phyloP scores from a whole-genome alignment of 2,888 invertebrate species.

The Oasisia sp. region DNA sequence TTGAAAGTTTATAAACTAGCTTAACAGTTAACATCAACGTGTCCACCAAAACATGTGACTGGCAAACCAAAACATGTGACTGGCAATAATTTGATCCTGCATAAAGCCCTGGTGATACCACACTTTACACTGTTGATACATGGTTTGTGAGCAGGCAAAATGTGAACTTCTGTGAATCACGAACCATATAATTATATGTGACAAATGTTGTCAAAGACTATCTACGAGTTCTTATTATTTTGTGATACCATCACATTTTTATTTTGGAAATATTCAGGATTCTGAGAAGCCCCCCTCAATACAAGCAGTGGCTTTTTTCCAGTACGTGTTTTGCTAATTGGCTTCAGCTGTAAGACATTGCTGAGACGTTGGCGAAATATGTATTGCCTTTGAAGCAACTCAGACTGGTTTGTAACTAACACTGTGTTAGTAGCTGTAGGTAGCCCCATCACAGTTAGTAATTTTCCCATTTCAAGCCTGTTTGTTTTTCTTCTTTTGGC shows the following conservation, averaged over 20 bases:
- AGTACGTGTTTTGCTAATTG: neutral
- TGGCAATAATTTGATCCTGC: too few species aligned
- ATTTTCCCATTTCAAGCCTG: neutral
- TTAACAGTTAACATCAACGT: too few species aligned
- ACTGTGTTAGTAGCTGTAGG: neutral
- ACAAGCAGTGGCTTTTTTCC: neutral
- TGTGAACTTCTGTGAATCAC: neutral
- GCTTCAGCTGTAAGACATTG: constrained; percentile 13
- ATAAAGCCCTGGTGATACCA: too few species aligned
- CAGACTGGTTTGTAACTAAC: neutral
- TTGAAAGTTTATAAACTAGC: too few species aligned
- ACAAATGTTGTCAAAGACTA: neutral
- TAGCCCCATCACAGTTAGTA: neutral
- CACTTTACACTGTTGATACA: too few species aligned
- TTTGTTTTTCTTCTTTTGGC: neutral
- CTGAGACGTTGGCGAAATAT: neutral
- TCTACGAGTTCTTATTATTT: neutral
- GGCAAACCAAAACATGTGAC: too few species aligned
- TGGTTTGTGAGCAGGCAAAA: neutral
- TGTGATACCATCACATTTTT: neutral
- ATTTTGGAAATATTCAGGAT: neutral
- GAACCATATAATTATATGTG: neutral
- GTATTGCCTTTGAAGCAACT: neutral
- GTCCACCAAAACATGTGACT: too few species aligned
- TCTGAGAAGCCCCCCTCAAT: neutral